phyloP scores from a whole-genome alignment of 2,888 invertebrate species.

The Megastigmus dorsalis region DNA sequence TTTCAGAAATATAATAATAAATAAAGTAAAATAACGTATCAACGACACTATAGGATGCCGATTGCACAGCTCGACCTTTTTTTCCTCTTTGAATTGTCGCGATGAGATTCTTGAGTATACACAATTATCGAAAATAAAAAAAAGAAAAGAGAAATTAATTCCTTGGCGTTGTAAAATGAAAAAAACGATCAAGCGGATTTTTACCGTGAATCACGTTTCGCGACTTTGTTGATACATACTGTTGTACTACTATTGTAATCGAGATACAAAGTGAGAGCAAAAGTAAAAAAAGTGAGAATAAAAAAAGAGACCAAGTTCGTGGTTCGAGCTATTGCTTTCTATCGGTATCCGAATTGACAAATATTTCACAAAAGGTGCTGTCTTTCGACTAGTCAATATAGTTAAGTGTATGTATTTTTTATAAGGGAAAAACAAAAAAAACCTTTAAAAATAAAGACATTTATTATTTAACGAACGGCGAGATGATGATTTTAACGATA shows the following conservation, averaged over 20 bases:
- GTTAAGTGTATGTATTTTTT: conserved; percentile 71
- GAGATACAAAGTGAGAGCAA: conserved; percentile 10
- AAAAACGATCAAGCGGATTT: conserved; percentile 19
- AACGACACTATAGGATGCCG: conserved; percentile 19
- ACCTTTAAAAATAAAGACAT: conserved; percentile 60
- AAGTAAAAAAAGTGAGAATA: conserved; percentile 8
- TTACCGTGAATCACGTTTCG: conserved; percentile 14
- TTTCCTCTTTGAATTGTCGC: conserved; percentile 9
- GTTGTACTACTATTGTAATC: conserved; percentile 36
- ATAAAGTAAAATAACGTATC: neutral
- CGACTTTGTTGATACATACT: conserved; percentile 19
- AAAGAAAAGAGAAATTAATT: neutral
- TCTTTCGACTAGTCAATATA: conserved; percentile 68
- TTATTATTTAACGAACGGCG: conserved; percentile 55
- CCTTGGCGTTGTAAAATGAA: conserved; percentile 2
- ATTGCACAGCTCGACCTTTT: conserved; percentile 29
- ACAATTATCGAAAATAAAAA: neutral
- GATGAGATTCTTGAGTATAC: neutral
- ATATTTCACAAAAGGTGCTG: conserved; percentile 51
- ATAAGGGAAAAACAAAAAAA: conserved; percentile 57
- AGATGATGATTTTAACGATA: conserved; percentile 51
- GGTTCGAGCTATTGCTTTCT: conserved; percentile 55
- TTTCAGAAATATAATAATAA: conserved; percentile 16
- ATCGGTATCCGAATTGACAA: conserved; percentile 54
- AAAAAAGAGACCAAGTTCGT: conserved; percentile 14